Base-by-base conservation (phyloP, 2,113 vertebrate genomes). In the Chamaea fasciata region DNA sequence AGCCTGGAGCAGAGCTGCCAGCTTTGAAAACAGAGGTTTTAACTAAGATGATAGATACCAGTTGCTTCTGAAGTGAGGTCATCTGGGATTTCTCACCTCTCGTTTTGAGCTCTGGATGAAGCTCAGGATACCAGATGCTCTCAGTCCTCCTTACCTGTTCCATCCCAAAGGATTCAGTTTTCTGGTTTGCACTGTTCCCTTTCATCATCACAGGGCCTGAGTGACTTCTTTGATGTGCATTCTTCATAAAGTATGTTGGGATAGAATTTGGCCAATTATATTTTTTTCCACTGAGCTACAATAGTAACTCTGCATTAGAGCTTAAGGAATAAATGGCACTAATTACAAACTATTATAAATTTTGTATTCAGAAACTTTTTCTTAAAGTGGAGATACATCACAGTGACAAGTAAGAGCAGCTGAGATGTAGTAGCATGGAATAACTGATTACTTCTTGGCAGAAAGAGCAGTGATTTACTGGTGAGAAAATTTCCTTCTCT, bases 401-500 rank as follows among this genome's bases (percentile, higher is more conserved):
- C 31, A 69, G 49, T 50, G 81, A 59, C 55, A 76, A 57, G 68
- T 18, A 19, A 55, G 68, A 86, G 47, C 71, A 83, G 71, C 70
- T 90, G 73, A 80, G 52, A 77, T 83, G 41, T 26, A 67, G 59
- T 18, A 39, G 13, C 12, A 18, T 71, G 60, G 85, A 90, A 81
- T 96, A 78, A 75, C 44, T 59, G 63, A 85, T 87, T 77, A 53
- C 64, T 83, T 86, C 88, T 74, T 80, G 82, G 59, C 75, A 91
- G 75, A 69, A 64, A 67, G 59, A 86, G 24, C 59, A 57, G 56
- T 86, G 88, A 83, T 95, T 88, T 92, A 95, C 79, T 64, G 83
- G 42, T 74, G 71, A 92, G 75, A 87, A 92, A 91, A 92, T 80
- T 69, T 91, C 78, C 27, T 92, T 30, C 39, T 77, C 90, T 94